phyloP scores from a whole-genome alignment of 2,888 invertebrate species.

The Thereva nobilitata region DNA sequence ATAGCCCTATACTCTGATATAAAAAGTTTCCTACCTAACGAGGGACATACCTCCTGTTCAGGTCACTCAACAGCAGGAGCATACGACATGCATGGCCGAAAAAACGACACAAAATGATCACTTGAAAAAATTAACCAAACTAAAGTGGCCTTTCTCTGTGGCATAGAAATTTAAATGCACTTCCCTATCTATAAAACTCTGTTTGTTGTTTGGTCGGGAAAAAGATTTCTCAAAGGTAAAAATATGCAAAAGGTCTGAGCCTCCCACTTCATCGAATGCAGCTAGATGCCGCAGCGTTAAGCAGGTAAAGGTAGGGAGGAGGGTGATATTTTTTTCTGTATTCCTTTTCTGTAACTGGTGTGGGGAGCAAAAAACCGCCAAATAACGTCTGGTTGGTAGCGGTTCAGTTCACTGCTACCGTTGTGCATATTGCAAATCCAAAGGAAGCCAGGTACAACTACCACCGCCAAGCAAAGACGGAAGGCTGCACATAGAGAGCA shows the following conservation, averaged over 20 bases:
- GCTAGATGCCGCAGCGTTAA: background rate
- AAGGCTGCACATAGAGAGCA: slow-evolving; percentile 6
- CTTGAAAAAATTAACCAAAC: slow-evolving; percentile 9
- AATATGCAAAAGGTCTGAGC: slow-evolving; percentile 31
- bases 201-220: slow-evolving; percentile 20
- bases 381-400: slow-evolving; percentile 36
- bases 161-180: slow-evolving; percentile 35
- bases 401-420: slow-evolving; percentile 34
- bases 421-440: slow-evolving; percentile 17
- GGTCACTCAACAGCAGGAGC: background rate
- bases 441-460: slow-evolving; percentile 7
- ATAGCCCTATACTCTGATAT: no score
- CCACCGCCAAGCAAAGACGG: slow-evolving; percentile 6
- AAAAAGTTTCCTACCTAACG: background rate
- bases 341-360: slow-evolving; percentile 11
- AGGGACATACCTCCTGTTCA: background rate
- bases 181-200: slow-evolving; percentile 34
- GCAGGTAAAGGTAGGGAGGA: background rate
- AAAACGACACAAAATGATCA: background rate
- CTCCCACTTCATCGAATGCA: background rate
- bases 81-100: background rate
- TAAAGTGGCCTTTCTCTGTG: slow-evolving; percentile 29
- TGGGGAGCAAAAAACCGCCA: slow-evolving; percentile 31
- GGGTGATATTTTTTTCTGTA: background rate
- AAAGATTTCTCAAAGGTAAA: slow-evolving; percentile 34